Base-by-base conservation (phyloP, 1,140 invertebrate genomes). In the Temnothorax nylanderi region DNA sequence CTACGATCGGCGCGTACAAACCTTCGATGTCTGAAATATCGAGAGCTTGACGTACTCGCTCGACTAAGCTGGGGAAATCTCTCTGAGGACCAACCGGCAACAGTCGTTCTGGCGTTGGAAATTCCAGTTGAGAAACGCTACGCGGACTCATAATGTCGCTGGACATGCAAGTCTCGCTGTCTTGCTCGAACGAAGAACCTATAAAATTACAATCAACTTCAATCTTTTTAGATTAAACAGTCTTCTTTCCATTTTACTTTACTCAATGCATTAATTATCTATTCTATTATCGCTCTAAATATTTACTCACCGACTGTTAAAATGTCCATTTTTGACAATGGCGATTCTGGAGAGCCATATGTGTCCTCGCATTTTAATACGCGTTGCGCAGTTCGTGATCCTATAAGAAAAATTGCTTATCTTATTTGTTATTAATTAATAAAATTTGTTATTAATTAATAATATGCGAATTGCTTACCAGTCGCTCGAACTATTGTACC, bases 311-410 rank as follows among this genome's bases (percentile, higher is more conserved):
- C 96, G 90, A 97, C 95, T 93, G 97, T 97, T 90, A 97, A 96
- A 5, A 98, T 95, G 92, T 98, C 97, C 97, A 98, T 98, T 95
- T 97, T 97, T 5, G 97, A 98, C 34, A 98, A 95, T 26, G 97
- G 97, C 0, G 97, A 98, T 91, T 98, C 97, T 0, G 97, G 97
- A 0, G 97, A 98, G 10, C 97, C 97, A 89, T 97, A 97, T 1
- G 96, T 94, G 26, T 94, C 93, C 16, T 94, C 94, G 54, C 93
- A 91, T 77, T 88, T 92, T 7, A 94, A 60, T 10, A 94, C 84
- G 88, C 95, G 88, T 89, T 94, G 95, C n/a, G 88, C 89, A 1
- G 89, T 51, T 84, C 90, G 87, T 32, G 86, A 62, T 13, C 87
- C 86, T 85, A 8, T 0, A 49, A 81, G 13, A 37, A 56, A 47